These are phyloP conservation scores for Hymenochirus boettgeri DNA, from an alignment of 2,113 vertebrate genomes.

Conservation along the genomic window DNA sequence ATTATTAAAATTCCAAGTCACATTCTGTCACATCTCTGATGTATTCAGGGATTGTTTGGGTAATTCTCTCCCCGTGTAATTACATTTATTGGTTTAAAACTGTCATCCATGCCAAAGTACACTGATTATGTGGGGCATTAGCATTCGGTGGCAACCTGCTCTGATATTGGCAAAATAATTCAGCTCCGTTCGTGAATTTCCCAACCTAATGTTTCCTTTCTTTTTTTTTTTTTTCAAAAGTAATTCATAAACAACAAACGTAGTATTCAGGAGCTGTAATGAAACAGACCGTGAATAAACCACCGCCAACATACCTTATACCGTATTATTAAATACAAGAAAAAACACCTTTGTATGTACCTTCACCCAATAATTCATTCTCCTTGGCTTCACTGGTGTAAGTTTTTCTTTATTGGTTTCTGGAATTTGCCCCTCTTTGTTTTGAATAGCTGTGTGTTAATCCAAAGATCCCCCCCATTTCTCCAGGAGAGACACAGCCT, in stretches of 20 bases:
- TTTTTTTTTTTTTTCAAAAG: neutral
- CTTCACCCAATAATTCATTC: too few species aligned
- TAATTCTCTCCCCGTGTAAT: conserved; percentile 36
- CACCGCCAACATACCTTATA: too few species aligned
- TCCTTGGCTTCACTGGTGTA: too few species aligned
- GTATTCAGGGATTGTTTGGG: conserved; percentile 16
- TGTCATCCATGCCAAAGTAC: conserved; percentile 25
- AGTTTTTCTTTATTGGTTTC: too few species aligned
- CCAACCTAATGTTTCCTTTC: conserved; percentile 33
- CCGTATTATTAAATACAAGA: too few species aligned
- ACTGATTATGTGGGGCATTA: conserved; percentile 35
- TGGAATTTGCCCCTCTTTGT: too few species aligned
- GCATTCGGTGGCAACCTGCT: conserved; percentile 30
- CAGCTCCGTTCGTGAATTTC: conserved; percentile 26
- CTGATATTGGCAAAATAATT: conserved; percentile 40
- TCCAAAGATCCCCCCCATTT: too few species aligned
- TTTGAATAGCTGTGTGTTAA: too few species aligned
- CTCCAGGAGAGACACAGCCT: too few species aligned
- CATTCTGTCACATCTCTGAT: neutral
- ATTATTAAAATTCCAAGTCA: neutral
- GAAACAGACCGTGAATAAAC: too few species aligned
- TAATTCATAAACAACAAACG: conserved; percentile 13
- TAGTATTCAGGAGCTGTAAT: neutral
- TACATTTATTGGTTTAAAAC: conserved; percentile 36
- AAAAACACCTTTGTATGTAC: too few species aligned